Evolutionary conservation across 1,140 invertebrate genomes (phyloP).

Genomic region (Micrasema minimum): DNA sequence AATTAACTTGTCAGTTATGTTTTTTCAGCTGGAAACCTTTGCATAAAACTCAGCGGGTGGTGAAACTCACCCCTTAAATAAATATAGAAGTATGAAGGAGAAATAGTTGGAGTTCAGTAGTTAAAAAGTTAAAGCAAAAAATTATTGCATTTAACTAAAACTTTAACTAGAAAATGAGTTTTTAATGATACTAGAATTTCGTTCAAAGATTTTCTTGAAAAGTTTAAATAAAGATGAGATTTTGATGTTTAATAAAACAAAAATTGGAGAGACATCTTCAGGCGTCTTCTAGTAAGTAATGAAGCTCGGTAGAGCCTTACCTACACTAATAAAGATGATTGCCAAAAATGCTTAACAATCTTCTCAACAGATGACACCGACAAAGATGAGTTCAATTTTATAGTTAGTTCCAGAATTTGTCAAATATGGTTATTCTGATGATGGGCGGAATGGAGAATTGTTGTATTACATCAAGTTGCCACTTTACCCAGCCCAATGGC

Average conservation of each 20-base stretch:
- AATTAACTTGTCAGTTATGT: constrained; percentile 23
- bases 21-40: constrained; percentile 27
- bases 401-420: too few relatives aligned
- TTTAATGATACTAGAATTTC: neutral
- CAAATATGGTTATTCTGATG: too few relatives aligned
- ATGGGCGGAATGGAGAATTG: too few relatives aligned
- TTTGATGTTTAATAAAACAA: neutral
- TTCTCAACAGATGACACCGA: too few relatives aligned
- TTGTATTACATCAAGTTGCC: too few relatives aligned
- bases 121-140: neutral
- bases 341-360: too few relatives aligned
- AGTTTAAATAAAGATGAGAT: neutral
- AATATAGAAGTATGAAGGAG: neutral
- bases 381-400: too few relatives aligned
- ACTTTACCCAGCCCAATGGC: too few relatives aligned
- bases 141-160: neutral
- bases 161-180: neutral
- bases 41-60: constrained; percentile 9
- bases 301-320: too few relatives aligned
- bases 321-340: too few relatives aligned
- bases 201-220: neutral
- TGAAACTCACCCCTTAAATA: constrained; percentile 15
- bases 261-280: too few relatives aligned
- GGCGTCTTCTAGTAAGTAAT: too few relatives aligned
- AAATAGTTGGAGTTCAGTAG: neutral